Evolutionary conservation across 2,888 invertebrate genomes (phyloP), one percentile per base, ranked within the genome.

Genomic region (Dioctria rufipes): DNA sequence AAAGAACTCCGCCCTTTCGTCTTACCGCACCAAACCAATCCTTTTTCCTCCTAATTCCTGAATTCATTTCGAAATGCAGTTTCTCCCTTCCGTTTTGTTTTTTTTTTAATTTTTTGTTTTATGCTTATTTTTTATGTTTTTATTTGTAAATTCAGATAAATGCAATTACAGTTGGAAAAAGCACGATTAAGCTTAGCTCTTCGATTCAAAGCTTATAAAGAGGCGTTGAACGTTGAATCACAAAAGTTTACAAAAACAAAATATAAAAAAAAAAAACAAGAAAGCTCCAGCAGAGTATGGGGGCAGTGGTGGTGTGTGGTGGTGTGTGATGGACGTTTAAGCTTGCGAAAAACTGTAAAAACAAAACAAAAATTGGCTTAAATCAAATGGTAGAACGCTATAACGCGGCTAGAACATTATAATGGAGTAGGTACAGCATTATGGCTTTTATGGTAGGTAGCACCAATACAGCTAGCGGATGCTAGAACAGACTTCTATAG

Each of bases 141-240:
- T 3, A n/a, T 37, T 11, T 61, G 61, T 25, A 39, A 37, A 58
- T 58, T 25, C 73, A 25, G 58, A 25, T 42, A 73, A 54, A 73
- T 73, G 58, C 73, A 54, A 42, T 60, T 73, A 42, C 58, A 58
- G 60, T 9, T 13, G 40, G 54, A 39, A 73, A 73, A 51, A 58
- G 43, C 40, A 11, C 73, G 58, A 73, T 73, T 73, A 73, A 73
- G 73, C 58, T 73, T n/a, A 42, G 60, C 60, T 73, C 73, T 42
- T 73, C 73, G 60, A 73, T 58, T 42, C 60, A 73, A 73, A 73
- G 73, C 73, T 73, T 42, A 58, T 73, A 73, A 73, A 58, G 73
- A 58, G 71, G 71, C 71, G 71, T 71, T 73, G 73, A 73, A 73
- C 71, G 71, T 71, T 73, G 73, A 73, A 73, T 73, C 73, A 71